Evolutionary conservation across 2,888 invertebrate species (phyloP).

Genomic region (Micropterix aruncella): DNA sequence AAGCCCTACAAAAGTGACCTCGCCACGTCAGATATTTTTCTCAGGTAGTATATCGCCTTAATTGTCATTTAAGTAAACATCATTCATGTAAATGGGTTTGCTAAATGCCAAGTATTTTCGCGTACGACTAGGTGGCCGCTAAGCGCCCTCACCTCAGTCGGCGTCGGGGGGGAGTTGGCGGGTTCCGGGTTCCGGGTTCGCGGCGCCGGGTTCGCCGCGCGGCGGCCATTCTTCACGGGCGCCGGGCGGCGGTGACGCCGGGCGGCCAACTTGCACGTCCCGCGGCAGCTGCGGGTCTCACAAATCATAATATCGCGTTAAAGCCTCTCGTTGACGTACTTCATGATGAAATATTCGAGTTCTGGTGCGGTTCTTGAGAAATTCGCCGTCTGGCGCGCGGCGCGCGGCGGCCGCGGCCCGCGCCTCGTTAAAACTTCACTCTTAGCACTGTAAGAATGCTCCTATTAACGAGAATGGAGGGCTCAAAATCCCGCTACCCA

Average conservation of each 20-base stretch:
- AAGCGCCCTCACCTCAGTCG: no score
- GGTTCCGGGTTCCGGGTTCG: background rate
- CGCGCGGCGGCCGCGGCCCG: constrained; percentile 5
- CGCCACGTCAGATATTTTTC: no score
- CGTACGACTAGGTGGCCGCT: no score
- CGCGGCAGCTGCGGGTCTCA: background rate
- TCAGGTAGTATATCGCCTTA: no score
- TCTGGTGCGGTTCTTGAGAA: constrained; percentile 9
- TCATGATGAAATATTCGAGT: constrained; percentile 7
- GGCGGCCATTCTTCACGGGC: background rate
- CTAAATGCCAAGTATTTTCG: no score
- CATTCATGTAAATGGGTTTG: no score
- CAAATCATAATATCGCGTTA: background rate
- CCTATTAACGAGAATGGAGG: background rate
- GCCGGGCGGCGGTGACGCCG: background rate
- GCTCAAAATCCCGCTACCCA: background rate
- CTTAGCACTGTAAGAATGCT: background rate
- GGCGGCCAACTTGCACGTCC: background rate
- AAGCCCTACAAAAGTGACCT: no score
- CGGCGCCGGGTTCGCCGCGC: no score
- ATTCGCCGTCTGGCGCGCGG: constrained; percentile 8
- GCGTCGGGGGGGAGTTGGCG: background rate
- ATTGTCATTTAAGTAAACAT: no score
- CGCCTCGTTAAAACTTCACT: constrained; percentile 5
- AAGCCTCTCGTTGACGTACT: background rate